Conservation (phyloP, 2,113 vertebrate species). For the Tichodroma muraria region DNA sequence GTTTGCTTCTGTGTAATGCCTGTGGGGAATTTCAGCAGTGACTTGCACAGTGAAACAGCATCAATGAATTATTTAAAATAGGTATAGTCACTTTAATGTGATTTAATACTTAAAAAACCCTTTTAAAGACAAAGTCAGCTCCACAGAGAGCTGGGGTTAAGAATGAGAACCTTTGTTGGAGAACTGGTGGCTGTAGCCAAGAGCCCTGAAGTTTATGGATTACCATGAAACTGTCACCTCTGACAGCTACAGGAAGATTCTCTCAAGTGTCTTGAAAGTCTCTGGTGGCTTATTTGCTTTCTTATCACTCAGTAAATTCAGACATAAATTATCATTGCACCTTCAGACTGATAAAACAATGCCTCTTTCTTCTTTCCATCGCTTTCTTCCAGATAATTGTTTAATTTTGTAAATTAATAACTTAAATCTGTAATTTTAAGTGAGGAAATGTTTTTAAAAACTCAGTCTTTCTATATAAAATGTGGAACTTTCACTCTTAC, state of each 20-base stretch:
- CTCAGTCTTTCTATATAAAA: not conserved
- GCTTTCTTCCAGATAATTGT: not conserved
- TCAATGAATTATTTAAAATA: constrained; percentile 34
- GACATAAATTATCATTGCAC: not conserved
- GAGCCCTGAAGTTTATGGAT: not conserved
- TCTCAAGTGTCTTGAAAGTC: not conserved
- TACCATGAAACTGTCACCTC: not conserved
- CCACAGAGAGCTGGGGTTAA: not conserved
- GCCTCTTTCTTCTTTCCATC: not conserved
- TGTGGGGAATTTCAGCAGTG: not conserved
- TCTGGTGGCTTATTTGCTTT: not conserved
- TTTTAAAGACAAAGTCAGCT: constrained; percentile 1
- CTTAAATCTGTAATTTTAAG: not conserved
- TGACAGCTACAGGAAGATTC: not conserved
- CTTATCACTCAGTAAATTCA: not conserved
- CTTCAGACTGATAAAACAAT: not conserved
- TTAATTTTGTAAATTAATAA: not conserved
- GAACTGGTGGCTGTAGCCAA: not conserved
- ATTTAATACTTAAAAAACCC: constrained; percentile 26
- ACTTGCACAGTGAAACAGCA: not conserved
- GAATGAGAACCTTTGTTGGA: not conserved
- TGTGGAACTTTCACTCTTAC: not conserved
- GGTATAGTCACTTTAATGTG: not conserved
- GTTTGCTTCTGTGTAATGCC: not conserved
- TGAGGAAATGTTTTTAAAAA: not conserved